Evolutionary conservation across 1,140 invertebrate species (phyloP), one percentile per base, ranked within the genome.

Genomic region (Pseudobourletiella spinata): DNA sequence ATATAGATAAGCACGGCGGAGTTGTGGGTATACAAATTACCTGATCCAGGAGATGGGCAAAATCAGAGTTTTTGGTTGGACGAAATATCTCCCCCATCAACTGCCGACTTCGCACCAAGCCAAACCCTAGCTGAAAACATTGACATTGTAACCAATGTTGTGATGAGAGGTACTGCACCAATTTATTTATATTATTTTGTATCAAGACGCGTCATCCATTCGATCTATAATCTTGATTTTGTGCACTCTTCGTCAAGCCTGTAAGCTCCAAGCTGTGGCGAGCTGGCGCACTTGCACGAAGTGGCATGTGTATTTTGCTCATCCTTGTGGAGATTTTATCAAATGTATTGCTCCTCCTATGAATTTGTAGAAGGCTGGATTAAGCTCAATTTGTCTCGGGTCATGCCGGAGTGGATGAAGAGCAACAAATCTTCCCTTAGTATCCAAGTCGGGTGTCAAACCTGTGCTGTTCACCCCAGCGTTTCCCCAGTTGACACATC

Each of bases 11-110:
- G n/a, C n/a, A n/a, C n/a, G n/a, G 86, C 86, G 0, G 84, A 89
- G 66, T 75, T 90, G 3, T 89, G 87, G 87, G 83, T 89, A 50
- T 88, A 86, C 74, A 87, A 87, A 70, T 78, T 82, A 32, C 81
- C 87, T 78, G 74, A 74, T 28, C 75, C 76, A 73, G 73, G 72
- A 28, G 80, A 79, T 65, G 77, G 77, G 16, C 75, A 78, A 25
- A 81, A 86, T 72, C 86, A 89, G 72, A 87, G 85, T 0, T 86
- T 89, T 64, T 82, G 88, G 26, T 8, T 54, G 8, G 6, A 54
- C 11, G 44, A 48, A 48, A 48, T 48, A 14, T 18, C 44, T 39
- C 35, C 8, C 8, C n/a, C 8, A 16, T n/a, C n/a, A n/a, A n/a
- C n/a, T n/a, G n/a, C n/a, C n/a, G 44, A 48, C 18, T 8, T 16